These are phyloP conservation scores for Galleria mellonella DNA, from an alignment of 1,140 invertebrate species.

Conservation along the genomic window DNA sequence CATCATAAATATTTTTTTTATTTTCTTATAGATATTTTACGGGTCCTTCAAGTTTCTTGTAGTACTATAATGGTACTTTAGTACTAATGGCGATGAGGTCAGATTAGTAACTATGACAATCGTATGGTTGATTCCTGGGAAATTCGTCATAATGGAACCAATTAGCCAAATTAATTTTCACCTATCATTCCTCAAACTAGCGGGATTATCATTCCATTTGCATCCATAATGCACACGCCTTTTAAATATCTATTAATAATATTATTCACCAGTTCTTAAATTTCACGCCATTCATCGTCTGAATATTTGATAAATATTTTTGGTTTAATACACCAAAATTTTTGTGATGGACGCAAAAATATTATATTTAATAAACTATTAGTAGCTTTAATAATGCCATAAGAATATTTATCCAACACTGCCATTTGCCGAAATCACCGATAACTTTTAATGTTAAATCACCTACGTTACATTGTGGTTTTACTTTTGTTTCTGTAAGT, in stretches of 20 bases:
- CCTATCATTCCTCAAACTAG: no score
- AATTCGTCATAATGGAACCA: no score
- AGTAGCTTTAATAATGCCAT: constrained; percentile 82
- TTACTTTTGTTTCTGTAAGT: background rate
- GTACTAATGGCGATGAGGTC: no score
- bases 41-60: no score
- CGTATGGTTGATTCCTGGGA: no score
- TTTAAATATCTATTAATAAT: background rate
- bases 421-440: constrained; percentile 82
- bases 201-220: no score
- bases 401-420: constrained; percentile 76
- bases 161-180: no score
- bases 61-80: no score
- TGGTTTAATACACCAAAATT: constrained; percentile 68
- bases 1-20: no score
- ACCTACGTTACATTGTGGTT: constrained; percentile 19
- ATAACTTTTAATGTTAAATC: constrained; percentile 68
- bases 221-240: no score
- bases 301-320: constrained; percentile 28
- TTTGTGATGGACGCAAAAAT: constrained; percentile 77
- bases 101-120: no score
- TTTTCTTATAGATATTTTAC: no score
- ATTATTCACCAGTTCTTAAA: constrained; percentile 49
- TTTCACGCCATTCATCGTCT: constrained; percentile 52
- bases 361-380: constrained; percentile 78